Conservation (phyloP, 2,888 invertebrate genomes). For the Ditylenchus weischeri region DNA sequence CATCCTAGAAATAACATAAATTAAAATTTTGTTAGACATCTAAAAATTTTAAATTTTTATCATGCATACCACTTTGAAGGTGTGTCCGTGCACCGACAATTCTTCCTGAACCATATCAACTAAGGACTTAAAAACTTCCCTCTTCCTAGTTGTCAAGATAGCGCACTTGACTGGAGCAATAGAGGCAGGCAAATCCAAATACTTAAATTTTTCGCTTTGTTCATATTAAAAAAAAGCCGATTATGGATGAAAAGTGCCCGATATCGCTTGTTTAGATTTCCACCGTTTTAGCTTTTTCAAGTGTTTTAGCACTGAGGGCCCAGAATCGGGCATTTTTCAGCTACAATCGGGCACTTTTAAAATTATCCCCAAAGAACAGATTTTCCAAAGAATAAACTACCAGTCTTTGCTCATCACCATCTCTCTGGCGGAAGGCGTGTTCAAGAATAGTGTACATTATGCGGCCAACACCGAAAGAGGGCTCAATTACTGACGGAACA, state of each 20-base stretch:
- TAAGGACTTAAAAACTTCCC: conserved; percentile 78
- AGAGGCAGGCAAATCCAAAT: conserved; percentile 80
- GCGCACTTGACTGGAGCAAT: conserved; percentile 96
- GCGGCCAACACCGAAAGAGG: conserved; percentile 95
- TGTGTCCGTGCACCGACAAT: conserved; percentile 77
- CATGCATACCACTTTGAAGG: conserved; percentile 65
- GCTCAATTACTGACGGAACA: conserved; percentile 94
- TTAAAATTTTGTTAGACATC: too few relatives aligned
- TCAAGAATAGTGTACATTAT: conserved; percentile 93
- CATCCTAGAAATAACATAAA: conserved; percentile 56
- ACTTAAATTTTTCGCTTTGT: conserved; percentile 62
- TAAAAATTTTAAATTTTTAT: too few relatives aligned
- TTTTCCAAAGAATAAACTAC: conserved; percentile 59
- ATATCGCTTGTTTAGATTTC: too few relatives aligned
- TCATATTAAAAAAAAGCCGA: too few relatives aligned
- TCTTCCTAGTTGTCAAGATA: conserved; percentile 86
- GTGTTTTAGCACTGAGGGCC: background rate
- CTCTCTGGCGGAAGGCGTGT: conserved; percentile 86
- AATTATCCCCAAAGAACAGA: too few relatives aligned
- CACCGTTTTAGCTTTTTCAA: background rate
- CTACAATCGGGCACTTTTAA: too few relatives aligned
- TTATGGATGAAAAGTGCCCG: too few relatives aligned
- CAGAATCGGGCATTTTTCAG: too few relatives aligned
- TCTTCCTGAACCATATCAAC: conserved; percentile 63
- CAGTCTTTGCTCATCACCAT: conserved; percentile 90